phyloP scores from a whole-genome alignment of 2,113 vertebrate species.

The Hippocampus mohnikei region DNA sequence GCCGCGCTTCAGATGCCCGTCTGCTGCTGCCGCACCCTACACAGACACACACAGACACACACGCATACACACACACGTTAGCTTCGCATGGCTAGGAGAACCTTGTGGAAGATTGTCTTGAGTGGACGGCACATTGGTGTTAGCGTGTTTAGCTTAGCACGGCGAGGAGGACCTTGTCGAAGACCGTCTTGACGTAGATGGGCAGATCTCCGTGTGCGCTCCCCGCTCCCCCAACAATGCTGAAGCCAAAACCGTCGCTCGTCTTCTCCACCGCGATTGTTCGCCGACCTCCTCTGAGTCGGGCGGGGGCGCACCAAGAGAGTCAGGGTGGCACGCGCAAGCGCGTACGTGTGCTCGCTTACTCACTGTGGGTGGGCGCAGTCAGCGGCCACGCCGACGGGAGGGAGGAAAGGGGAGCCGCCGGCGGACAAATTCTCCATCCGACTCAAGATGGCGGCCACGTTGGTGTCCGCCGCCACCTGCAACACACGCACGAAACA shows the following conservation, averaged over 20 bases:
- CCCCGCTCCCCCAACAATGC: conserved; percentile 92
- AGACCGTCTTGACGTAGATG: conserved; percentile 97
- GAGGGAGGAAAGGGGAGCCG: conserved; percentile 44
- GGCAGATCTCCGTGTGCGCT: conserved; percentile 96
- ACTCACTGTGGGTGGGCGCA: conserved; percentile 82
- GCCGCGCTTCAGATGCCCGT: conserved; percentile 83
- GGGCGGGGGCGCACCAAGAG: no score
- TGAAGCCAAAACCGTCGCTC: conserved; percentile 93
- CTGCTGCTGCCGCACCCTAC: conserved; percentile 88
- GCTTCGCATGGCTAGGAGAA: neutral
- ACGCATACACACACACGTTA: neutral
- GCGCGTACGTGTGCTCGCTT: neutral
- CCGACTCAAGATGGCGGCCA: conserved; percentile 86
- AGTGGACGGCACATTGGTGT: neutral
- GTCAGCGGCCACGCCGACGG: conserved; percentile 69
- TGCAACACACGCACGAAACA: conserved; percentile 40
- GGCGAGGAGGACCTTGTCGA: neutral
- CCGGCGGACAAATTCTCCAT: conserved; percentile 82
- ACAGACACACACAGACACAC: neutral
- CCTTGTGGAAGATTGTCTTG: conserved; percentile 75
- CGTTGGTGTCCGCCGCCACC: conserved; percentile 94
- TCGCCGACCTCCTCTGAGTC: conserved; percentile 79
- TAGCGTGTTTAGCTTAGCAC: neutral
- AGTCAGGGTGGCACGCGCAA: conserved; percentile 5
- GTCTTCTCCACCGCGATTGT: conserved; percentile 91